Percentiles rank a stretch among this genome's conserved stretches.
Conservation (phyloP, 2,888 invertebrate species). For the Volucella inanis region DNA sequence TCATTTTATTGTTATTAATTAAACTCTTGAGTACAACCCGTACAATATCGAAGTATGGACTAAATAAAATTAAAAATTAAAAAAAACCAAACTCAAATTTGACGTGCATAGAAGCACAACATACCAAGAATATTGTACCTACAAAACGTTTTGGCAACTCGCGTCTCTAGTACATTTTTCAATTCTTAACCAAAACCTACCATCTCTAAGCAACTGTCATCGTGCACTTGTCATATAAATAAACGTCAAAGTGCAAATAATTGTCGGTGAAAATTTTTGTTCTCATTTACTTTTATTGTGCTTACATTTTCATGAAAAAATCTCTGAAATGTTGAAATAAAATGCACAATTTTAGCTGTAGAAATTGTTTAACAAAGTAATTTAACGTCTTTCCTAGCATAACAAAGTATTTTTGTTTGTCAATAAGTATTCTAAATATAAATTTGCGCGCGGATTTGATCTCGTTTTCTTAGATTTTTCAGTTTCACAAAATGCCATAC, state of each 20-base stretch:
- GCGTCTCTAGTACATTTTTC: not conserved
- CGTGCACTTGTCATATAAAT: slow-evolving; percentile 25
- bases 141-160: slow-evolving; percentile 24
- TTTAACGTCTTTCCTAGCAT: slow-evolving; percentile 15
- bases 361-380: slow-evolving; percentile 12
- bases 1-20: too few relatives aligned
- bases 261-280: slow-evolving; percentile 52
- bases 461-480: slow-evolving; percentile 18
- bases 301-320: slow-evolving; percentile 15
- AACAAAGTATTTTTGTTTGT: not conserved
- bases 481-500: slow-evolving; percentile 44
- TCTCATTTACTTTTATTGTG: not conserved
- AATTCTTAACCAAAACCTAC: slow-evolving; percentile 3
- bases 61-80: too few relatives aligned
- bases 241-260: slow-evolving; percentile 36
- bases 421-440: slow-evolving; percentile 22
- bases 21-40: too few relatives aligned
- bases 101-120: too few relatives aligned
- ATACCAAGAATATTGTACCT: too few relatives aligned
- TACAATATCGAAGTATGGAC: too few relatives aligned
- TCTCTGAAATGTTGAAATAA: slow-evolving; percentile 64
- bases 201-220: slow-evolving; percentile 51
- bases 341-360: slow-evolving; percentile 11
- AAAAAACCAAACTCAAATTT: too few relatives aligned
- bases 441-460: slow-evolving; percentile 17